Conservation (phyloP, 2,888 invertebrate genomes). For the Camponotus fellah region DNA sequence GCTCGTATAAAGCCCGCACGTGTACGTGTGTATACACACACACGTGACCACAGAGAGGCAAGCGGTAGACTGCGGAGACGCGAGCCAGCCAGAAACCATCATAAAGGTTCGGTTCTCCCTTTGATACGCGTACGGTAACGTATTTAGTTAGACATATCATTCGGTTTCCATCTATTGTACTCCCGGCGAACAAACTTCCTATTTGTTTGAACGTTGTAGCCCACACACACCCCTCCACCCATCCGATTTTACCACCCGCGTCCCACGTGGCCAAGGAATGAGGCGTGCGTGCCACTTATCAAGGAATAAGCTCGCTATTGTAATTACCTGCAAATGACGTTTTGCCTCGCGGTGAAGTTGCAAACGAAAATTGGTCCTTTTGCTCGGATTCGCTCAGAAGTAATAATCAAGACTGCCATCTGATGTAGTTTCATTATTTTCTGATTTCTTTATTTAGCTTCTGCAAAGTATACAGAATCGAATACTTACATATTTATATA, state of each 20-base stretch:
- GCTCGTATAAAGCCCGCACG: conserved; percentile 33
- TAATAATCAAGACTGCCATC: conserved; percentile 13
- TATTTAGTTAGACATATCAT: conserved; percentile 85
- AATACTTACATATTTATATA: not conserved
- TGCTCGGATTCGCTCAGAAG: conserved; percentile 2
- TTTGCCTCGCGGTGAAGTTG: conserved; percentile 30
- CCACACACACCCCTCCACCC: conserved; percentile 62
- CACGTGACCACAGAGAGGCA: conserved; percentile 77
- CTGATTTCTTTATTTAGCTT: not conserved
- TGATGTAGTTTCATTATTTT: not conserved
- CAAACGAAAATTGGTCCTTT: conserved; percentile 32
- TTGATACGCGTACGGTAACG: conserved; percentile 83
- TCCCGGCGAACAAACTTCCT: conserved; percentile 83
- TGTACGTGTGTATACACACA: conserved; percentile 43
- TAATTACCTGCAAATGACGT: conserved; percentile 76
- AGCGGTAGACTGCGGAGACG: conserved; percentile 80
- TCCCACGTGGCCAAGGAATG: conserved; percentile 61
- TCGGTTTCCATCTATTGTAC: conserved; percentile 85
- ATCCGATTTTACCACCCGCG: conserved; percentile 47
- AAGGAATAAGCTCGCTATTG: conserved; percentile 64
- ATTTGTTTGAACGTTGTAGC: conserved; percentile 84
- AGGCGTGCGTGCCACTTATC: conserved; percentile 67
- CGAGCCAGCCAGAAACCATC: conserved; percentile 84
- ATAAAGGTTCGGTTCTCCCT: conserved; percentile 85
- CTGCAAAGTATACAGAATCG: not conserved